Base-by-base conservation (phyloP, 2,888 invertebrate genomes). In the Axea sp. region DNA sequence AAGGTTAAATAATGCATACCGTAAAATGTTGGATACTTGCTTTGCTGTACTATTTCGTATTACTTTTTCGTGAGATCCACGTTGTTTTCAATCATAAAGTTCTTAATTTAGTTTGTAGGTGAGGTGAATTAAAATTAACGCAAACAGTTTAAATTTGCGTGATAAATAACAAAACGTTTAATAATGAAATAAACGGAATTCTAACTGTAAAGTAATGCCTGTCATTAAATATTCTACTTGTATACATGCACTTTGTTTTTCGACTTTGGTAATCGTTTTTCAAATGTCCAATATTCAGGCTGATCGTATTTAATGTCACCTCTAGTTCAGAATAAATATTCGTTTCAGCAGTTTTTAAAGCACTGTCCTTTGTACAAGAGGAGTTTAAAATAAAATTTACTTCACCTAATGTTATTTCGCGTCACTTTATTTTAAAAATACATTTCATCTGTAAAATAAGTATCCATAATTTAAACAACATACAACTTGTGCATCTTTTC, bases 1-100 rank as follows among this genome's bases (percentile, higher is more conserved):
- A 53, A 28, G 37, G 28, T 35, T 53, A 53, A 55, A 55, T 55
- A 55, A 41, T 55, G 39, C 7, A n/a, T n/a, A n/a, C 55, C 30
- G 28, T n/a, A n/a, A n/a, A n/a, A 55, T 15, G 35, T 24, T 37
- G 37, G 15, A 37, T 15, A 15, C 26, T 45, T n/a, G n/a, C n/a
- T n/a, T n/a, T n/a, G n/a, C 8, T 28, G 45, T 28, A 15, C 28
- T 7, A 9, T 26, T 53, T 53, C 26, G 28, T 33, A 14, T 49
- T 24, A 49, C 22, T 49, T 49, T 33, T 49, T 53, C 33, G 9
- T 22, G n/a, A n/a, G n/a, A n/a, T n/a, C n/a, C n/a, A n/a, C n/a
- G 12, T 24, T 51, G 35, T 53, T 35, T 11, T 28, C 24, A 41
- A 41, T 11, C 26, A 31, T 24, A 53, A 33, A 35, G 17, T 24